phyloP scores from a whole-genome alignment of 2,888 invertebrate genomes.

The Tuta absoluta region DNA sequence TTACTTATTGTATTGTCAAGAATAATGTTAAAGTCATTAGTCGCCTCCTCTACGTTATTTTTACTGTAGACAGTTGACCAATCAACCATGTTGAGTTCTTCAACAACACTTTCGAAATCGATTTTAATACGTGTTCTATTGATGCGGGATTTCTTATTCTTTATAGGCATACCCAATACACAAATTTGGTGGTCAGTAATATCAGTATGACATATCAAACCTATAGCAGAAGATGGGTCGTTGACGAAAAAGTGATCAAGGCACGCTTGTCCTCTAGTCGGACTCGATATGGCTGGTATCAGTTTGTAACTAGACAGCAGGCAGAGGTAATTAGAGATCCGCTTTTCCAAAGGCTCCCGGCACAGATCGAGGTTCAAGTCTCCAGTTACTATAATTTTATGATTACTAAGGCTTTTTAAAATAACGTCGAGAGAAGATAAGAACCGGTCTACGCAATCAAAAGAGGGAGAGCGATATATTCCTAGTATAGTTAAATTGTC shows the following conservation, averaged over 20 bases:
- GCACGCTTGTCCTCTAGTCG: neutral
- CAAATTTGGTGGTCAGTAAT: constrained; percentile 1
- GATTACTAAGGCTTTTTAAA: neutral
- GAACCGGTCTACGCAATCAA: neutral
- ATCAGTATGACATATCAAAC: neutral
- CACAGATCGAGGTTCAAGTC: constrained; percentile 4
- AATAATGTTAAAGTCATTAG: neutral
- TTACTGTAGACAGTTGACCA: neutral
- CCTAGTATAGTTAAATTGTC: neutral
- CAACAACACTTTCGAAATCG: neutral
- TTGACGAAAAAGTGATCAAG: neutral
- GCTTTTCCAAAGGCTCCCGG: too few relatives aligned
- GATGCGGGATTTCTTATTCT: neutral
- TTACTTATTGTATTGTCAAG: neutral
- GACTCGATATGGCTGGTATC: constrained; percentile 8
- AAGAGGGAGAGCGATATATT: constrained; percentile 8
- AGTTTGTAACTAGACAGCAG: constrained; percentile 7
- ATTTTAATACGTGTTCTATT: neutral
- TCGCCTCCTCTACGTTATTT: constrained; percentile 11
- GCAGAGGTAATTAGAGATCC: neutral
- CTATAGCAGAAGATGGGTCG: neutral
- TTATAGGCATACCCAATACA: neutral
- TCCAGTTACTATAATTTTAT: neutral
- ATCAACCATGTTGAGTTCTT: neutral
- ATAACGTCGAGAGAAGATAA: neutral